Evolutionary conservation across 2,888 invertebrate species (phyloP).

Genomic region (Protonemura montana): DNA sequence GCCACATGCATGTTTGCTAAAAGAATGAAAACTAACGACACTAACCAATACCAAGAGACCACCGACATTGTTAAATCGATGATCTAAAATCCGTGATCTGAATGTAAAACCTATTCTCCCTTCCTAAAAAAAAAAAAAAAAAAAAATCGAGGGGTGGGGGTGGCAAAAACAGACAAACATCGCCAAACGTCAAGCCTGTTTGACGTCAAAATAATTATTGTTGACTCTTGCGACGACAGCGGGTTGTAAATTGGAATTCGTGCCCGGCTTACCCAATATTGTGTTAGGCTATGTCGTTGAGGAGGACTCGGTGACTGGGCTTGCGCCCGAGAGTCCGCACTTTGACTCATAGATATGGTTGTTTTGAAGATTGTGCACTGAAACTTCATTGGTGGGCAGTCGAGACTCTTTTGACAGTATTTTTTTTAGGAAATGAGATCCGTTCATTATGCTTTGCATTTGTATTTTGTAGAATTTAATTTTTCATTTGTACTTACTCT

Average conservation of each 20-base stretch:
- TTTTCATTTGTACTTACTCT: no score
- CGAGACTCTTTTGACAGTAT: no score
- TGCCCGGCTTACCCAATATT: background rate
- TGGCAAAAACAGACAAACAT: background rate
- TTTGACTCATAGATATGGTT: background rate
- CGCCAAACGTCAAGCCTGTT: background rate
- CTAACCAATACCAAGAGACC: background rate
- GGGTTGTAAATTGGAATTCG: background rate
- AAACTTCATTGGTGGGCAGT: no score
- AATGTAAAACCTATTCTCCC: background rate
- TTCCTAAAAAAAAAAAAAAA: background rate
- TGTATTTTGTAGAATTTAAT: no score
- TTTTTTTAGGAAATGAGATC: no score
- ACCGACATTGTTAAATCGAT: background rate
- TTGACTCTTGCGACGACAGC: background rate
- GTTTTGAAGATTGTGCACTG: background rate
- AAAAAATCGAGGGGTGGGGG: no score
- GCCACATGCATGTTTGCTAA: no score
- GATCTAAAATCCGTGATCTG: background rate
- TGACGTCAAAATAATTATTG: constrained; percentile 4
- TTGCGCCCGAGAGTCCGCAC: background rate
- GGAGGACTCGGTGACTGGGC: no score
- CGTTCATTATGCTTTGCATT: no score
- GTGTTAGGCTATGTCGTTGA: background rate
- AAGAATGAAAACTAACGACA: no score